A percentile compares a stretch with the other conserved stretches of the same genome.
Evolutionary conservation across 92 coral and sea anemone genomes (phyloP).

Genomic region (Metridium senile): DNA sequence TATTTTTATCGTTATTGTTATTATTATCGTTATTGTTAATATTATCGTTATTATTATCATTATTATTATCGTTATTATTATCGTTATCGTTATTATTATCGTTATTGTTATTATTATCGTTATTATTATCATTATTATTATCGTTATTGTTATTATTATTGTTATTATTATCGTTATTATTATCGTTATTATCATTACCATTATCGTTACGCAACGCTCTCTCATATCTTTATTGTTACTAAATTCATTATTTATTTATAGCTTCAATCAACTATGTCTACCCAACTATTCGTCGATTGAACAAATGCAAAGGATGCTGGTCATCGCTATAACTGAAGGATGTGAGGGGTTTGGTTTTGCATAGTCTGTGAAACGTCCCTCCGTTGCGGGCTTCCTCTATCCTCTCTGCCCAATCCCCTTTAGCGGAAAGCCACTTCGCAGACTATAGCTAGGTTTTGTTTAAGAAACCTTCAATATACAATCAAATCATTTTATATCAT

Average conservation of each 20-base stretch:
- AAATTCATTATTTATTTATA: conserved; percentile 1
- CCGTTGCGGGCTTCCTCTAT: too few species aligned
- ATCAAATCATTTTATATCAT: too few species aligned
- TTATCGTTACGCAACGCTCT: neutral
- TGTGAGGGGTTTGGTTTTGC: conserved; percentile 94
- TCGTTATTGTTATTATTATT: too few species aligned
- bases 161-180: neutral
- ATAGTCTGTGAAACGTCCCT: conserved; percentile 23
- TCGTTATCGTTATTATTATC: neutral
- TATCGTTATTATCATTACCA: neutral
- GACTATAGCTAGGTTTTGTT: too few species aligned
- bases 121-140: neutral
- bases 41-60: neutral
- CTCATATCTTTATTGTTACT: too few species aligned
- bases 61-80: too few species aligned
- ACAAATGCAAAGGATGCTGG: conserved; percentile 83
- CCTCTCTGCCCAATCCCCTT: too few species aligned
- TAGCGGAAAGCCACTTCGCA: too few species aligned
- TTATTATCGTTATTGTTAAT: too few species aligned
- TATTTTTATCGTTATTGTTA: neutral
- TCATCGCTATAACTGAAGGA: conserved; percentile 91
- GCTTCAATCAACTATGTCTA: conserved; percentile 93
- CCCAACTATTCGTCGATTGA: conserved; percentile 89
- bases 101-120: too few species aligned
- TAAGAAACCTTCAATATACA: too few species aligned